These are phyloP conservation scores for Cossypha dichroa DNA, from an alignment of 2,797 vertebrate genomes.

Conservation along the genomic window DNA sequence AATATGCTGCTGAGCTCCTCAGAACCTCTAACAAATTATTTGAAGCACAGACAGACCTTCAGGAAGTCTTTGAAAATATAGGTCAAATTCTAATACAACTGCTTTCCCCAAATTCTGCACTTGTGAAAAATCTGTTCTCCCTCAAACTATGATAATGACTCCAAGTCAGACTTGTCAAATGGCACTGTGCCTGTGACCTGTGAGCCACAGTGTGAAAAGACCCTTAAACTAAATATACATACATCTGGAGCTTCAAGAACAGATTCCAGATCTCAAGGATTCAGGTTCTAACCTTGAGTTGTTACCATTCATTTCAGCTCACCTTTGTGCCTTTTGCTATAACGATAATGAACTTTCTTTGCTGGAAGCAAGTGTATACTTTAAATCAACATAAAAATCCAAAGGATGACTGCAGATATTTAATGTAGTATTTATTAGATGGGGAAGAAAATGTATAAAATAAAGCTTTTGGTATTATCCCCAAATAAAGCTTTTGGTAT, in stretches of 20 bases:
- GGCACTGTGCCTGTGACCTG: neutral
- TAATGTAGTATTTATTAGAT: neutral
- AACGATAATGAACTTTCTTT: neutral
- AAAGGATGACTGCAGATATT: neutral
- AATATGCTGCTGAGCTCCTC: slow-evolving; percentile 8
- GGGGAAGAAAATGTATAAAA: neutral
- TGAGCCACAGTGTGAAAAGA: neutral
- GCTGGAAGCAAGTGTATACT: neutral
- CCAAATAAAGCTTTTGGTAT: neutral
- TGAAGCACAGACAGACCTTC: neutral
- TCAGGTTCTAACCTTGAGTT: neutral
- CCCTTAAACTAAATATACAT: neutral
- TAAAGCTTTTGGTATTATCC: neutral
- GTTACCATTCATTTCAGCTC: neutral
- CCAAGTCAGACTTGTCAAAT: neutral
- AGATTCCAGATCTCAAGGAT: neutral
- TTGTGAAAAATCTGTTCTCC: neutral
- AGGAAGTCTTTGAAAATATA: neutral
- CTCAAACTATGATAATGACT: neutral
- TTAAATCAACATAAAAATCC: neutral
- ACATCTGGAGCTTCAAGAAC: neutral
- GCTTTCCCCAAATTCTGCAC: neutral
- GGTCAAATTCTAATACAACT: neutral
- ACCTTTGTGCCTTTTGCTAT: neutral
- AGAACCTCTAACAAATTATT: neutral